A percentile compares a stretch with the other conserved stretches of the same genome.
These are phyloP conservation scores for Sepiola atlantica DNA, from an alignment of 2,888 invertebrate species.

Conservation along the genomic window DNA sequence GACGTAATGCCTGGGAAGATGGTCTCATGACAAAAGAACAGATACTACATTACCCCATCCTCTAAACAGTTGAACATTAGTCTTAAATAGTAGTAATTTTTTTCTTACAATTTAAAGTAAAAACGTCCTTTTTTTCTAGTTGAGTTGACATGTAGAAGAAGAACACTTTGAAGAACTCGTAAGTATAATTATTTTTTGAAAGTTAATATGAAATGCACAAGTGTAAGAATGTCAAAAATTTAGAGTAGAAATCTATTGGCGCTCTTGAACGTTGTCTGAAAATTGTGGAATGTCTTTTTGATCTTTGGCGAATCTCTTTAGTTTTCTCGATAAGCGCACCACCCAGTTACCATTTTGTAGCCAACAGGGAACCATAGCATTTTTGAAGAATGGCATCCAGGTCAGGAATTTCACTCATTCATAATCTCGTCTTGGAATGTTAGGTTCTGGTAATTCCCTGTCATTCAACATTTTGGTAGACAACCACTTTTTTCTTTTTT, in stretches of 20 bases:
- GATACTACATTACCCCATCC: too few species aligned
- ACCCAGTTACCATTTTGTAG: background rate
- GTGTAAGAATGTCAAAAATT: background rate
- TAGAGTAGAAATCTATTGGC: background rate
- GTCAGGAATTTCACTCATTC: conserved; percentile 19
- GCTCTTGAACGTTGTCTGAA: background rate
- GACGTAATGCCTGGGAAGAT: too few species aligned
- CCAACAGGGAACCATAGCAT: background rate
- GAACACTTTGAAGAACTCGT: too few species aligned
- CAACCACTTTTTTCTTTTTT: too few species aligned
- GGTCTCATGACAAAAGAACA: too few species aligned
- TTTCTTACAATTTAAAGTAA: too few species aligned
- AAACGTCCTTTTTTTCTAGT: too few species aligned
- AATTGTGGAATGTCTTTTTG: background rate
- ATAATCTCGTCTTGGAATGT: background rate
- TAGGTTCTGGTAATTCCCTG: background rate
- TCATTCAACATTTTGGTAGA: background rate
- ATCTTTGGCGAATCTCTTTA: background rate
- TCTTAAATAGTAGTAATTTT: too few species aligned
- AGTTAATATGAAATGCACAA: too few species aligned
- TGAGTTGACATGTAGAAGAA: too few species aligned
- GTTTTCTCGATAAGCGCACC: background rate
- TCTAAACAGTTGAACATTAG: too few species aligned
- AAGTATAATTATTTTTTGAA: too few species aligned
- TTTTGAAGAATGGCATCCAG: background rate